Evolutionary conservation across 2,797 vertebrate species (phyloP).

Genomic region (Pelobates cultripes): DNA sequence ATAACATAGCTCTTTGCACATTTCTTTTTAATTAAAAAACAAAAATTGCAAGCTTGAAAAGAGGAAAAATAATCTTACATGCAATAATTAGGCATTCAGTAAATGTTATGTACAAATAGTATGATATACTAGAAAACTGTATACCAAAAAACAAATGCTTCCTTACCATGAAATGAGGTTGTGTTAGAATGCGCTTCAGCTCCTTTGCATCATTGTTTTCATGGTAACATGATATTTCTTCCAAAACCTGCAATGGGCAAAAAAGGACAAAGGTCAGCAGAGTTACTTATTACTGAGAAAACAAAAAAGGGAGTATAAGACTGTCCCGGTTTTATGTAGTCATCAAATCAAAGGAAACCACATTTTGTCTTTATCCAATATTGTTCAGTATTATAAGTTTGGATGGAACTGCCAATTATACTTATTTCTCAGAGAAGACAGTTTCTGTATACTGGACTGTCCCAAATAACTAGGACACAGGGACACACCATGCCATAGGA

Average conservation of each 20-base stretch:
- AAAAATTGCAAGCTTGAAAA: too few species aligned
- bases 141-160: background rate
- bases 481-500: background rate
- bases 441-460: background rate
- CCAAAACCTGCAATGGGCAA: conserved; percentile 84
- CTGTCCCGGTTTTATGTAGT: too few species aligned
- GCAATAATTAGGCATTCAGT: too few species aligned
- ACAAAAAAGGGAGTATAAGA: background rate
- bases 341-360: background rate
- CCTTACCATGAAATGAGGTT: conserved; percentile 99
- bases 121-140: too few species aligned
- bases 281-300: conserved; percentile 19
- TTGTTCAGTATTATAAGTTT: background rate
- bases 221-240: conserved; percentile 97
- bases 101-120: too few species aligned
- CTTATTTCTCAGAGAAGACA: background rate
- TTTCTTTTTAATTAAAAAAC: too few species aligned
- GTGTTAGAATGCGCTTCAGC: conserved; percentile 93
- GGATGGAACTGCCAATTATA: background rate
- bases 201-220: conserved; percentile 96
- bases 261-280: conserved; percentile 34
- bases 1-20: too few species aligned
- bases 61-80: too few species aligned
- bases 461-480: background rate
- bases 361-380: background rate